Evolutionary conservation across 2,113 vertebrate species (phyloP), one percentile per base, ranked within the genome.

Genomic region (Gopherus flavomarginatus): DNA sequence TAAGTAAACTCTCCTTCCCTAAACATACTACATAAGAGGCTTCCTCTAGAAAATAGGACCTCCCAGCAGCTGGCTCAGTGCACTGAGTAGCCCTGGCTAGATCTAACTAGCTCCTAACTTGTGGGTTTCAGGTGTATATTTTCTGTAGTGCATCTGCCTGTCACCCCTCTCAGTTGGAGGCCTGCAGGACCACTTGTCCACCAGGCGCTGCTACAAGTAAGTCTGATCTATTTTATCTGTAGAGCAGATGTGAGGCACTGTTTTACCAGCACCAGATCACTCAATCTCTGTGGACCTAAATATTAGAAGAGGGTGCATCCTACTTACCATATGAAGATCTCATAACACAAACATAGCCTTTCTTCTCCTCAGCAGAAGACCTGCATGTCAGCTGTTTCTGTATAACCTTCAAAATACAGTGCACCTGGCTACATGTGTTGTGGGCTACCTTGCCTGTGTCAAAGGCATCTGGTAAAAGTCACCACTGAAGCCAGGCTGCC

Each of bases 101-200:
- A 10, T n/a, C 81, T 86, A 57, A 93, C 0, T 0, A 10, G 2
- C 7, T 35, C 24, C 17, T n/a, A 81, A 11, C 3, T 11, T 0
- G 0, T 49, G 80, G 5, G 22, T 59, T 5, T 44, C 88, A 98
- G 98, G 98, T 97, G 21, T 98, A 97, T 91, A 96, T 98, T 81
- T 98, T 97, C 50, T 98, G 98, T 92, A 97, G 96, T 0, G 95
- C 97, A 4, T 98, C 98, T 0, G 96, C 94, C 75, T 98, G 98
- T 31, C 69, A 86, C 91, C 91, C 96, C 0, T 83, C 96, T 0
- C 97, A 96, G 86, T 56, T 72, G 0, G 94, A 98, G 69, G 89
- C 95, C 4, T 98, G 98, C 89, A 89, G 91, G 1, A 75, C 81
- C 2, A 31, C 22, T 1, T 98, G 98, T 54, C 83, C 92, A 52